Conservation (phyloP, 2,113 vertebrate species). For the Pandion haliaetus region DNA sequence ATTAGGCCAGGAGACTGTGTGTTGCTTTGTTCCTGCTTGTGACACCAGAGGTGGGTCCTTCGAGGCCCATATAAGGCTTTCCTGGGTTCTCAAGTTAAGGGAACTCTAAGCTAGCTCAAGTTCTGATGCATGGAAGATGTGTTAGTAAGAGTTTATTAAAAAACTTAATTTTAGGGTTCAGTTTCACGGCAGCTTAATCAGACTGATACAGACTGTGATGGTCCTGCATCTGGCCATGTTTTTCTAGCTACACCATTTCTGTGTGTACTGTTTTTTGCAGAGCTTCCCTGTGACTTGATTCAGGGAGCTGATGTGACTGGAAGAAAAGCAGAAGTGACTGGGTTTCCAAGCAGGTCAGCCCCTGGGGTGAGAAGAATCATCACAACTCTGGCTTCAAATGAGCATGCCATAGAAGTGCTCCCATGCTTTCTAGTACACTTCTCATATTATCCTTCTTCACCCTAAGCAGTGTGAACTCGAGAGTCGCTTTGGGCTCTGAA, state of each 20-base stretch:
- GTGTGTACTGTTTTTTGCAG: neutral
- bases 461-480: fast-evolving
- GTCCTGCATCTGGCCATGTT: fast-evolving
- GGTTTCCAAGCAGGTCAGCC: neutral
- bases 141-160: too few relatives aligned
- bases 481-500: neutral
- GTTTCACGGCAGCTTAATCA: neutral
- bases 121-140: neutral
- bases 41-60: neutral
- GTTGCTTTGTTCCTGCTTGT: neutral
- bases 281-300: neutral
- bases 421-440: neutral
- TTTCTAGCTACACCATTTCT: fast-evolving
- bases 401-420: fast-evolving
- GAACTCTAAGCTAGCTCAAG: neutral
- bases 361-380: neutral
- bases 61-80: neutral
- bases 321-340: neutral
- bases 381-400: neutral
- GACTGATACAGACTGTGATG: fast-evolving
- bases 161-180: neutral
- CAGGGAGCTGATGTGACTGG: neutral
- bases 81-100: neutral
- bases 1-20: neutral
- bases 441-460: neutral